Evolutionary conservation across 2,113 vertebrate species (phyloP).

Genomic region (Uria lomvia): DNA sequence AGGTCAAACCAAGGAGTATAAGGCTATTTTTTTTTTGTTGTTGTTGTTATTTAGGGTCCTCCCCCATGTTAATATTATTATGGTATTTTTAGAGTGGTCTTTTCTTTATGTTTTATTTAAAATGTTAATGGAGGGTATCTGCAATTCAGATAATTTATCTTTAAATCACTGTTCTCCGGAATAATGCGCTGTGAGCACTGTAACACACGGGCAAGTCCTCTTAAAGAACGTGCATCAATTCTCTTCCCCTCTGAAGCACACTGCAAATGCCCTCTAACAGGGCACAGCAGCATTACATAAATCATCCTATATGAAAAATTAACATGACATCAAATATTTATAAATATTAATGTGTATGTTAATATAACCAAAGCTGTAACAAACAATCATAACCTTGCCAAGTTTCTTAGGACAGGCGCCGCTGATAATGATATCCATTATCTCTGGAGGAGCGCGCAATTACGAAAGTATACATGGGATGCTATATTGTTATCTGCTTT

Average conservation of each 20-base stretch:
- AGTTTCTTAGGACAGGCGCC: constrained; percentile 82
- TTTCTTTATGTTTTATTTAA: constrained; percentile 82
- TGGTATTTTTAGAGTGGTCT: constrained; percentile 26
- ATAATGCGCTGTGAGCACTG: constrained; percentile 70
- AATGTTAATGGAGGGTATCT: constrained; percentile 76
- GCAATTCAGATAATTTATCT: constrained; percentile 77
- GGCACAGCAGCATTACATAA: constrained; percentile 78
- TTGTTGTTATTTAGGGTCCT: not conserved
- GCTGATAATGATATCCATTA: constrained; percentile 86
- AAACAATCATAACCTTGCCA: constrained; percentile 85
- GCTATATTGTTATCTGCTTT: constrained; percentile 74
- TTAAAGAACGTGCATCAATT: constrained; percentile 75
- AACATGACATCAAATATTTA: constrained; percentile 87
- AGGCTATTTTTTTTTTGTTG: not conserved
- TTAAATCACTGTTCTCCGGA: constrained; percentile 68
- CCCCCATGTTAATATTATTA: constrained; percentile 3
- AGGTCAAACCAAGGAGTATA: not conserved
- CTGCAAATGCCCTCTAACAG: constrained; percentile 80
- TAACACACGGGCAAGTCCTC: constrained; percentile 64
- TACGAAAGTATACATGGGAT: constrained; percentile 74
- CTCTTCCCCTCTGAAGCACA: constrained; percentile 65
- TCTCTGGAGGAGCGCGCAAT: constrained; percentile 76
- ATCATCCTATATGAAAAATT: constrained; percentile 87
- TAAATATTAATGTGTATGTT: constrained; percentile 91
- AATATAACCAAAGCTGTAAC: constrained; percentile 85